phyloP scores from a whole-genome alignment of 2,113 vertebrate genomes.

The Neogobius melanostomus region DNA sequence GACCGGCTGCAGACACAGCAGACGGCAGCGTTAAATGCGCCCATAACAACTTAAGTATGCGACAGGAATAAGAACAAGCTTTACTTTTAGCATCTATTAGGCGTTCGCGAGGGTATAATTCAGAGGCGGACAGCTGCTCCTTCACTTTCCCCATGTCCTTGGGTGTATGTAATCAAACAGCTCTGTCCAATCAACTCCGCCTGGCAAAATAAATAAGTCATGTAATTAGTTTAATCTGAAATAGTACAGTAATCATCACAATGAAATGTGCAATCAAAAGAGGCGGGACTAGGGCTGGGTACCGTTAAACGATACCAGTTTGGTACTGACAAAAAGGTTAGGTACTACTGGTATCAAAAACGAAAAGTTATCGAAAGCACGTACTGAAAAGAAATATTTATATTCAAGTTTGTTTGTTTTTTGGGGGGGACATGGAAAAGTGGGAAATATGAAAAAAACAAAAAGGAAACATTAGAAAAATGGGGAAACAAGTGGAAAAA shows the following conservation, averaged over 20 bases:
- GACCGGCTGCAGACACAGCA: slow-evolving; percentile 75
- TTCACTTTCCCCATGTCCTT: slow-evolving; percentile 94
- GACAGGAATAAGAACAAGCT: slow-evolving; percentile 18
- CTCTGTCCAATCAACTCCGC: slow-evolving; percentile 88
- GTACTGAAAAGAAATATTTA: no score
- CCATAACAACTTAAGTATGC: background rate
- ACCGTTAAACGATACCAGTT: no score
- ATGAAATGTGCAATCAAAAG: background rate
- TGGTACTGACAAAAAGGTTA: no score
- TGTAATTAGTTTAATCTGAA: no score
- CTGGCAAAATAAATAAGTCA: slow-evolving; percentile 60
- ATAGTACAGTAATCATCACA: background rate
- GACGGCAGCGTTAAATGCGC: slow-evolving; percentile 2
- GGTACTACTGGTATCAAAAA: no score
- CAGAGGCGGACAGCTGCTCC: slow-evolving; percentile 88
- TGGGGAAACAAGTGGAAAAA: no score
- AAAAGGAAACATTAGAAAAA: no score
- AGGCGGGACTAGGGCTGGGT: background rate
- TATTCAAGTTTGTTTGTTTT: no score
- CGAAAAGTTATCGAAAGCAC: no score
- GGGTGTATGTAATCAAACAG: slow-evolving; percentile 90
- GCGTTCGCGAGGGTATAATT: slow-evolving; percentile 84
- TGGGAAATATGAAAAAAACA: no score
- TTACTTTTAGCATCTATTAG: slow-evolving; percentile 91
- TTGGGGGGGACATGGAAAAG: no score